phyloP scores from a whole-genome alignment of 2,888 invertebrate genomes.

The Parelbella ahira region DNA sequence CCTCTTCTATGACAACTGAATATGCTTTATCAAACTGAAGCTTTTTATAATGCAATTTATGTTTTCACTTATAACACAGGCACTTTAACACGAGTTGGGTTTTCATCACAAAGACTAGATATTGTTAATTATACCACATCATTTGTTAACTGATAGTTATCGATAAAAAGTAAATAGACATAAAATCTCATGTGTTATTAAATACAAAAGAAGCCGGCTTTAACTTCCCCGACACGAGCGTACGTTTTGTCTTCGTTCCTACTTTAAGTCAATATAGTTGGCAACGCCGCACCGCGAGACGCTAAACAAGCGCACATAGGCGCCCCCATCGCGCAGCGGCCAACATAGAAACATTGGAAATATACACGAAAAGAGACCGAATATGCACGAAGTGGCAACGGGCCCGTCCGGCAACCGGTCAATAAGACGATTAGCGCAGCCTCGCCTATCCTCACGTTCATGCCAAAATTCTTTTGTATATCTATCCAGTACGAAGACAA shows the following conservation, averaged over 20 bases:
- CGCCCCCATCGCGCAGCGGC: conserved; percentile 81
- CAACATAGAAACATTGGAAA: conserved; percentile 57
- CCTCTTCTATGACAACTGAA: conserved; percentile 31
- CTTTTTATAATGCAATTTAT: conserved; percentile 26
- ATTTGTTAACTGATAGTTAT: conserved; percentile 38
- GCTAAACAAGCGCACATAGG: conserved; percentile 77
- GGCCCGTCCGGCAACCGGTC: conserved; percentile 76
- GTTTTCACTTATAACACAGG: conserved; percentile 37
- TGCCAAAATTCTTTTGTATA: conserved; percentile 60
- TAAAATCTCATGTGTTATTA: conserved; percentile 45
- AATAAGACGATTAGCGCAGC: conserved; percentile 78
- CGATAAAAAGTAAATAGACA: conserved; percentile 42
- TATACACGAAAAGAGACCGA: conserved; percentile 63
- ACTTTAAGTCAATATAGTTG: conserved; percentile 77
- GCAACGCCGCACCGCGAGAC: conserved; percentile 79
- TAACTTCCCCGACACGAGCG: conserved; percentile 74
- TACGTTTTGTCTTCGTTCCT: conserved; percentile 75
- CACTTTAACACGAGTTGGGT: conserved; percentile 44
- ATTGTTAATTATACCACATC: conserved; percentile 48
- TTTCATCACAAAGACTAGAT: conserved; percentile 66
- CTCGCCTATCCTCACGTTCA: conserved; percentile 47
- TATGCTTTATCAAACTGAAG: conserved; percentile 15
- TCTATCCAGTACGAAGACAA: too few species aligned
- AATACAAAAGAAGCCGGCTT: conserved; percentile 68
- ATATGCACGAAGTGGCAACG: conserved; percentile 73